Base-by-base conservation (phyloP, 2,888 invertebrate species). In the Macropis europaea region DNA sequence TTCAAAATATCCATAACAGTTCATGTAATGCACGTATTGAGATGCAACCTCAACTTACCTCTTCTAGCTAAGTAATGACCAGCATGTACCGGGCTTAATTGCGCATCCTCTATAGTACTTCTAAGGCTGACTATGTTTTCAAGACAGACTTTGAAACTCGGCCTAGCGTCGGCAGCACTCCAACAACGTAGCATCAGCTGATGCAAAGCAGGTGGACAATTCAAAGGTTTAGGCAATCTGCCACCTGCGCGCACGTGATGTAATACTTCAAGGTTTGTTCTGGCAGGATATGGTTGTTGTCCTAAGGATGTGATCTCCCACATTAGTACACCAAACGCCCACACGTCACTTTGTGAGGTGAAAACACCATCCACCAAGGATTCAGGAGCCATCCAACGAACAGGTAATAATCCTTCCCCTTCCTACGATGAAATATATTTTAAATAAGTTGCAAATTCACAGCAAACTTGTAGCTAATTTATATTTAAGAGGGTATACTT, bases 351-450 rank as follows among this genome's bases (percentile, higher is more conserved):
- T 88, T 99, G 98, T 52, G 96, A 96, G 0, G 98, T 98, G 89
- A 99, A 99, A 0, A 99, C 95, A 0, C 99, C 98, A 88, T 99
- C 98, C 1, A 97, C 95, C 9, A 99, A 91, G 22, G 98, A 97
- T 90, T 99, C 99, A 1, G 99, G 99, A 0, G 98, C 95, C 98
- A 99, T 99, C 99, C 99, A 99, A 38, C 98, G 92, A 0, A 99
- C 97, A 1, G 99, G 99, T 53, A 99, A 90, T 45, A 98, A 91
- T 0, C 98, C 96, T 91, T 93, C 93, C 2, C 90, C 89, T 73
- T 89, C 88, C 88, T 89, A 22, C 1, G 54, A 43, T 6, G 0
- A 48, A 30, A 24, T 45, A 45, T 22, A 50, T 32, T 48, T 19
- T 28, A 26, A 53, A 30, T 32, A 34, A 50, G 2, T 15, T 13